Evolutionary conservation across 2,797 vertebrate genomes (phyloP).

Genomic region (Euphonia xanthogaster): DNA sequence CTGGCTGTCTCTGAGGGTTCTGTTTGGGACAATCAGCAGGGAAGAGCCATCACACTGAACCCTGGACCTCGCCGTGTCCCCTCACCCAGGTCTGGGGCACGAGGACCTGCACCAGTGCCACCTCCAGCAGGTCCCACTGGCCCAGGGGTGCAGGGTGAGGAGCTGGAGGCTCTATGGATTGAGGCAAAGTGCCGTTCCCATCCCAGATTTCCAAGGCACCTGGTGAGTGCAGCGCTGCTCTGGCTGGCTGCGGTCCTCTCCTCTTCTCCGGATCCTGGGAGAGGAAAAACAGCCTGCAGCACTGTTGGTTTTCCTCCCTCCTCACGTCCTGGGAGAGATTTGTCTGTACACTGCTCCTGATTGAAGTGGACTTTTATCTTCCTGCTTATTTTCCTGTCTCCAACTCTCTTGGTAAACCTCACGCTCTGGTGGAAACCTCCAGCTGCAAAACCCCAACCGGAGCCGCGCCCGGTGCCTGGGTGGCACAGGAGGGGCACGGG

Average conservation of each 20-base stretch:
- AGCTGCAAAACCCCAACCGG: rapidly evolving
- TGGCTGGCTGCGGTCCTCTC: rapidly evolving
- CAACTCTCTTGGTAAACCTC: not conserved
- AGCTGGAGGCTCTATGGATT: rapidly evolving
- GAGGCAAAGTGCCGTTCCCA: not conserved
- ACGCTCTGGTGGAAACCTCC: not conserved
- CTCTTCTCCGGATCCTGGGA: not conserved
- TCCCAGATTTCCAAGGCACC: rapidly evolving
- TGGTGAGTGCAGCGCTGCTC: rapidly evolving
- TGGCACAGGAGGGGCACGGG: not conserved
- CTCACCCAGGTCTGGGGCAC: rapidly evolving
- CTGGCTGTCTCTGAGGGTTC: not conserved
- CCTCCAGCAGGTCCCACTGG: not conserved
- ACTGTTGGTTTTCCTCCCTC: not conserved
- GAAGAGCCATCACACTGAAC: rapidly evolving
- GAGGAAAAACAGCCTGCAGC: not conserved
- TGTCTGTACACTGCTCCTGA: rapidly evolving
- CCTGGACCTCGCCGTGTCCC: rapidly evolving
- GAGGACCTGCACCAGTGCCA: not conserved
- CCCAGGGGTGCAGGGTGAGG: not conserved
- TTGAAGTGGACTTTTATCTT: not conserved
- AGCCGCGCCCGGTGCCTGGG: not conserved
- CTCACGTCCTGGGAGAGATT: not conserved
- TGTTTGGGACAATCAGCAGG: not conserved
- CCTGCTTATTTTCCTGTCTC: not conserved